Base-by-base conservation (phyloP, 2,888 invertebrate genomes). In the Marronus borbonicus region DNA sequence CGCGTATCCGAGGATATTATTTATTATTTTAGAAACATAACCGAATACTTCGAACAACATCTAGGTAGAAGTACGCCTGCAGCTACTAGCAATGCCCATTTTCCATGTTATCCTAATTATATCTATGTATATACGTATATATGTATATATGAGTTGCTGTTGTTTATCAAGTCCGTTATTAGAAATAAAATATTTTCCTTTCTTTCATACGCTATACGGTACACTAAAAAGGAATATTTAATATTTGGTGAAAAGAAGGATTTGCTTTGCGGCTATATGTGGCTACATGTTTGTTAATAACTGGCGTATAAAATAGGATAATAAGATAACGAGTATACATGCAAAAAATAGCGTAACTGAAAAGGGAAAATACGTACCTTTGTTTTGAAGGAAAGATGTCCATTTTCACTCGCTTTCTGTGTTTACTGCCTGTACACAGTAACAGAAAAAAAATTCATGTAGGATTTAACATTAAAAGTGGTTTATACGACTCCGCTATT, bases 151-250 rank as follows among this genome's bases (percentile, higher is more conserved):
- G 12, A 14, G n/a, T 52, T n/a, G 52, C 52, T 17, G n/a, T 52
- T 52, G 52, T 52, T 52, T 52, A 52, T 7, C n/a, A 52, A 17
- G 52, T 52, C 52, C 52, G 52, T 17, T 52, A 7, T 52, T 44
- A 44, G 44, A 52, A 52, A 52, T 52, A 52, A 52, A 3, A 52
- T 52, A 52, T 52, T 52, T 52, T 52, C 52, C n/a, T 52, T 52
- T 52, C 52, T 52, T 52, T 44, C 44, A 52, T 52, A n/a, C 14
- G 17, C 4, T n/a, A 3, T 52, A 52, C 52, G 4, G 17, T 52
- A 52, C 17, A 17, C 52, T 44, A 17, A 52, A 52, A 52, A 52
- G n/a, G 52, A 52, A 52, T 52, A 52, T 52, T n/a, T 52, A n/a
- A 52, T 52, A 52, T 52, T 52, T 7, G 52, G 52, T 17, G 52